Conservation (phyloP, 1,140 invertebrate genomes). For the Atta texana region DNA sequence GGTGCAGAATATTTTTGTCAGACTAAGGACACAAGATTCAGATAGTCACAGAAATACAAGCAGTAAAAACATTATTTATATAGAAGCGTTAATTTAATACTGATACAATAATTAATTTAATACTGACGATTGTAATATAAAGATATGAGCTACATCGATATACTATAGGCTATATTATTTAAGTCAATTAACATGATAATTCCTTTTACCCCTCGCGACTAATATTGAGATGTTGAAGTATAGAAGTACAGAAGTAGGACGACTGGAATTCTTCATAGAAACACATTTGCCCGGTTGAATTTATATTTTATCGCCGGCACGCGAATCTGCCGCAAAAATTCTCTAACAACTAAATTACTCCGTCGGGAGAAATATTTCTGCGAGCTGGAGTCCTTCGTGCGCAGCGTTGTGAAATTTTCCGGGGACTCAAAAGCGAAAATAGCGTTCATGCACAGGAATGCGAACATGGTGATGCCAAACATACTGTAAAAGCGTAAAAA, state of each 20-base stretch:
- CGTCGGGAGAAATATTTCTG: constrained; percentile 61
- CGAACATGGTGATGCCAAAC: constrained; percentile 44
- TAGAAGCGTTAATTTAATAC: neutral
- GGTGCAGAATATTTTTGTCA: neutral
- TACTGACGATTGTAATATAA: too few relatives aligned
- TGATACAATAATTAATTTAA: too few relatives aligned
- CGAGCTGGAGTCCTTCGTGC: constrained; percentile 16
- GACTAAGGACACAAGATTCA: neutral
- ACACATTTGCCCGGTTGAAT: constrained; percentile 14
- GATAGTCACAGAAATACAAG: too few relatives aligned
- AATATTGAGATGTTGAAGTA: neutral
- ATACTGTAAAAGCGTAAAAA: constrained; percentile 50
- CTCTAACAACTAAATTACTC: constrained; percentile 48
- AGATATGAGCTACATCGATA: too few relatives aligned
- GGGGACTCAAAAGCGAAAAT: constrained; percentile 39
- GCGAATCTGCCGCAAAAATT: constrained; percentile 50
- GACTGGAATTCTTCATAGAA: constrained; percentile 37
- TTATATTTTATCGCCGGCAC: constrained; percentile 40
- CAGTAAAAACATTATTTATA: neutral
- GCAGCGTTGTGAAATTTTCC: constrained; percentile 49
- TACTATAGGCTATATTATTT: neutral
- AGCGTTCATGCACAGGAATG: constrained; percentile 50
- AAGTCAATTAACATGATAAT: constrained; percentile 4
- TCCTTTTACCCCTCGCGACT: neutral
- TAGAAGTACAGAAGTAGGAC: neutral